A percentile compares a stretch with the other conserved stretches of the same genome.
phyloP scores from a whole-genome alignment of 2,113 vertebrate species.

The Nibea albiflora region DNA sequence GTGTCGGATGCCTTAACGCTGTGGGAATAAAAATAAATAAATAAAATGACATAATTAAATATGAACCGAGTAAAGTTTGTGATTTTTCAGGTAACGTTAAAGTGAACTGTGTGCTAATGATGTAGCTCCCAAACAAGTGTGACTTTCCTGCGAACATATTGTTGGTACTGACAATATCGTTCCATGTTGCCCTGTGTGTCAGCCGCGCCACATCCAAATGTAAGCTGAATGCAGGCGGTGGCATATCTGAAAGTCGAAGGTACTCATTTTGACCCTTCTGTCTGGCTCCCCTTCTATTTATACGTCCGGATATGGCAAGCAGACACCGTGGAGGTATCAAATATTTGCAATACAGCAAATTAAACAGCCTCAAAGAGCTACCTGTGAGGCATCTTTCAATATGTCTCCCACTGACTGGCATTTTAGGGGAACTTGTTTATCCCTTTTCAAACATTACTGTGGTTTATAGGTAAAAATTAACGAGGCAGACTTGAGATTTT shows the following conservation, averaged over 20 bases:
- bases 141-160: background rate
- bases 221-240: slow-evolving; percentile 48
- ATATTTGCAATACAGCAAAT: slow-evolving; percentile 86
- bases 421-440: slow-evolving; percentile 53
- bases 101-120: background rate
- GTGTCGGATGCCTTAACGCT: slow-evolving; percentile 9
- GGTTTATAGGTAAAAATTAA: slow-evolving; percentile 42
- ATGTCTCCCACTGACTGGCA: slow-evolving; percentile 54
- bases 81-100: background rate
- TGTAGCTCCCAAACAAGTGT: background rate
- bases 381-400: slow-evolving; percentile 75
- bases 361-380: slow-evolving; percentile 78
- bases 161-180: background rate
- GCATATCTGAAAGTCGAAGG: slow-evolving; percentile 78
- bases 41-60: slow-evolving; percentile 2
- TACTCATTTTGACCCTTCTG: slow-evolving; percentile 78
- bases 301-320: slow-evolving; percentile 82
- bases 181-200: slow-evolving; percentile 14
- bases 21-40: background rate
- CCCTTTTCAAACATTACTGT: slow-evolving; percentile 21
- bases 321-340: slow-evolving; percentile 84
- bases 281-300: slow-evolving; percentile 82
- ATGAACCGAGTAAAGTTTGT: background rate
- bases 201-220: slow-evolving; percentile 44
- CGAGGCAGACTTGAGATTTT: slow-evolving; percentile 35